Percentiles rank a stretch among this genome's conserved stretches.
Conservation (phyloP, 2,113 vertebrate genomes). For the Dascyllus trimaculatus region DNA sequence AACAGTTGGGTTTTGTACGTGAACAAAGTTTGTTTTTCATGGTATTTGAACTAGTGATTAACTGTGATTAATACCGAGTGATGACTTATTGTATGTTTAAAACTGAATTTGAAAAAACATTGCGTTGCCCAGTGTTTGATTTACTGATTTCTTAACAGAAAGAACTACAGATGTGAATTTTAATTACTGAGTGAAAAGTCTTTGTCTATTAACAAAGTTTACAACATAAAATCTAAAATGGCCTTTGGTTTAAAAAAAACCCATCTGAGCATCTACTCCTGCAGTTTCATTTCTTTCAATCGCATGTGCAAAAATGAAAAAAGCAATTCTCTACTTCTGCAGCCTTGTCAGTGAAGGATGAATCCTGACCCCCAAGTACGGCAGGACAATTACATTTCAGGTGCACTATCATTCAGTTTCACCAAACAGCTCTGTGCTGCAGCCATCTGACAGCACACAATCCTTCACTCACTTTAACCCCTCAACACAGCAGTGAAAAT, state of each 20-base stretch:
- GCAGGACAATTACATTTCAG: constrained; percentile 72
- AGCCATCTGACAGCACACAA: constrained; percentile 52
- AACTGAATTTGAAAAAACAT: too few relatives aligned
- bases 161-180: too few relatives aligned
- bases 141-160: too few relatives aligned
- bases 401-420: constrained; percentile 63
- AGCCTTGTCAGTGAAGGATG: constrained; percentile 74
- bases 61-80: too few relatives aligned
- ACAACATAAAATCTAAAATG: background rate
- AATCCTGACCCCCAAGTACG: constrained; percentile 57
- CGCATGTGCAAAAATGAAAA: constrained; percentile 48
- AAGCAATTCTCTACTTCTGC: constrained; percentile 63
- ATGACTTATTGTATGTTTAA: too few relatives aligned
- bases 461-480: constrained; percentile 65
- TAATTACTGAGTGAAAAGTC: background rate
- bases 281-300: constrained; percentile 56
- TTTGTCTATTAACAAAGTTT: constrained; percentile 1
- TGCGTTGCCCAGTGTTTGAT: too few relatives aligned
- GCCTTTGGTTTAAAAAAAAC: background rate
- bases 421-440: constrained; percentile 49
- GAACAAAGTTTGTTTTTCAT: too few relatives aligned
- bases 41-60: too few relatives aligned
- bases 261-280: constrained; percentile 4
- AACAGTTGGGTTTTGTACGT: too few relatives aligned
- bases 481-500: constrained; percentile 19